A percentile compares a stretch with the other conserved stretches of the same genome.
Evolutionary conservation across 2,113 vertebrate species (phyloP).

Genomic region (Carollia perspicillata): DNA sequence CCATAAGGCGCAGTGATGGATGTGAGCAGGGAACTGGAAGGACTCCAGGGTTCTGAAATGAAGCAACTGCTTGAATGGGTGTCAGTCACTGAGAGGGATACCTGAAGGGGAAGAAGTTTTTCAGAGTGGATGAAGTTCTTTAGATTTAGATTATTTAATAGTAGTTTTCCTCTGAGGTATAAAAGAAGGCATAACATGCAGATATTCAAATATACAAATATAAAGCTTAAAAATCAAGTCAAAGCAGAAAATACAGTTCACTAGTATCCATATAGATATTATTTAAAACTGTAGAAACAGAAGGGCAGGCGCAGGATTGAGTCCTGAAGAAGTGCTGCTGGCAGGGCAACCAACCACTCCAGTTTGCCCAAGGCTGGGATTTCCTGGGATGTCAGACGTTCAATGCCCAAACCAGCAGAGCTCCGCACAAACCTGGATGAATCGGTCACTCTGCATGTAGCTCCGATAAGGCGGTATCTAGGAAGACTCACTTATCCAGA

Average conservation of each 20-base stretch:
- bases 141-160: not conserved
- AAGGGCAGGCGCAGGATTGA: not conserved
- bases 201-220: not conserved
- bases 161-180: not conserved
- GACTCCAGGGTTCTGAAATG: not conserved
- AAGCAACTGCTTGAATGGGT: not conserved
- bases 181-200: not conserved
- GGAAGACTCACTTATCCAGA: not conserved
- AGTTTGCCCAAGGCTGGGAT: not conserved
- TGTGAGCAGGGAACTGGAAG: not conserved
- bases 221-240: not conserved
- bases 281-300: not conserved
- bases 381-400: not conserved
- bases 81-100: not conserved
- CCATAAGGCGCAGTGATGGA: not conserved
- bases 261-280: not conserved
- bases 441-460: not conserved
- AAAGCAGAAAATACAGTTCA: not conserved
- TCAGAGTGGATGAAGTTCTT: not conserved
- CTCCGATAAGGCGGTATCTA: not conserved
- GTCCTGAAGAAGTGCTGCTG: not conserved
- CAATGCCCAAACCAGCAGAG: not conserved
- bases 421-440: not conserved
- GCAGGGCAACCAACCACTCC: not conserved
- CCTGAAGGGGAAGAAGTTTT: not conserved